These are phyloP conservation scores for Seladonia tumulorum DNA, from an alignment of 2,888 invertebrate genomes.

Conservation along the genomic window DNA sequence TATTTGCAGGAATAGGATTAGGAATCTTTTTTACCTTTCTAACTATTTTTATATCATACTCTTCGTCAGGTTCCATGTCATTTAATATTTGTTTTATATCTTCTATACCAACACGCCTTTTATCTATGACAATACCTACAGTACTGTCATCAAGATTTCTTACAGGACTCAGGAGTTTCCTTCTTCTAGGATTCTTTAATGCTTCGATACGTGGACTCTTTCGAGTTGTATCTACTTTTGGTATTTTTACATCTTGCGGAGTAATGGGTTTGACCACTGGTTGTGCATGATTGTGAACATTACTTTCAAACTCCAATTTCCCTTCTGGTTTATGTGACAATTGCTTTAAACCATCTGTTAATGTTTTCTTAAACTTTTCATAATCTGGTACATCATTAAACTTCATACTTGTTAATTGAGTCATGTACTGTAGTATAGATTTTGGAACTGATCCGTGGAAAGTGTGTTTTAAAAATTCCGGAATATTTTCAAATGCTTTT, in stretches of 20 bases:
- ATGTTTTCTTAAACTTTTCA: slow-evolving; percentile 88
- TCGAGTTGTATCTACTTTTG: slow-evolving; percentile 11
- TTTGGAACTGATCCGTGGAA: slow-evolving; percentile 83
- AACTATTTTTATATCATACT: slow-evolving; percentile 79
- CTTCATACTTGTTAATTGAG: slow-evolving; percentile 88
- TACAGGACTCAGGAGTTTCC: slow-evolving; percentile 35
- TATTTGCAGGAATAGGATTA: slow-evolving; percentile 14
- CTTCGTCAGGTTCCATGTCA: slow-evolving; percentile 78
- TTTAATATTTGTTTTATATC: slow-evolving; percentile 74
- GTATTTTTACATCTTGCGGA: slow-evolving; percentile 43
- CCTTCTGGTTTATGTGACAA: slow-evolving; percentile 86
- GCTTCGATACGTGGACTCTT: slow-evolving; percentile 54
- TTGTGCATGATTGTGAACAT: neutral
- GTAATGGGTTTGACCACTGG: slow-evolving; percentile 23
- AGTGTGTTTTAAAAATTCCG: slow-evolving; percentile 83
- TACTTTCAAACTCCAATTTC: slow-evolving; percentile 86
- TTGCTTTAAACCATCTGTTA: slow-evolving; percentile 88
- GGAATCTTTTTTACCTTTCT: slow-evolving; percentile 69
- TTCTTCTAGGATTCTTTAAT: slow-evolving; percentile 20
- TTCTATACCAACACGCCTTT: slow-evolving; percentile 73
- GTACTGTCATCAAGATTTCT: slow-evolving; percentile 74
- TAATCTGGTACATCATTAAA: slow-evolving; percentile 92
- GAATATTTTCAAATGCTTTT: slow-evolving; percentile 87
- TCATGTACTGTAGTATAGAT: slow-evolving; percentile 85
- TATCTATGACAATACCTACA: slow-evolving; percentile 76